Base-by-base conservation (phyloP, 2,797 vertebrate species). In the Potorous gilbertii region DNA sequence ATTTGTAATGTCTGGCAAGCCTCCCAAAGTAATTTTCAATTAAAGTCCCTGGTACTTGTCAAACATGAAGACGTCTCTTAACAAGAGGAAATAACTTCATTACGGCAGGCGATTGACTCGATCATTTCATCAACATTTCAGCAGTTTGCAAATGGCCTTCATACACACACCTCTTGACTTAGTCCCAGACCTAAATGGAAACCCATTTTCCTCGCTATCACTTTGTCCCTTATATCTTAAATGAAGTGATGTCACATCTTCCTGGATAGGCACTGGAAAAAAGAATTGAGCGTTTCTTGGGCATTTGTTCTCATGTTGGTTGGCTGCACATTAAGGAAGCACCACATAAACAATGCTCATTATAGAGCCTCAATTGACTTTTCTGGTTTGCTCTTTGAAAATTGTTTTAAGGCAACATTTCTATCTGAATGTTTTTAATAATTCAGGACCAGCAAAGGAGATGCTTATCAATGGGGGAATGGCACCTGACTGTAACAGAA, bases 31-130 rank as follows among this genome's bases (percentile, higher is more conserved):
- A 98, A 98, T 98, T 98, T 98, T 98, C 98, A 98, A 98, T 99
- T 99, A 98, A 98, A 98, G 98, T 98, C 95, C 98, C 98, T 98
- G 97, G 98, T 98, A 99, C 98, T 99, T 98, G 98, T 99, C 99
- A 99, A 98, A 98, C 96, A 97, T 92, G 97, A 98, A 98, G 98
- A 98, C 98, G 98, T 96, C 97, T 93, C 97, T 97, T 96, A 98
- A 98, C 97, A 97, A 98, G 95, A 98, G 93, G 92, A 98, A 98
- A 98, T 98, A 98, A 98, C 98, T 99, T 99, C 98, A 98, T 98
- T 98, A 97, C 95, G 97, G 98, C 66, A 10, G 95, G 97, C 98
- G 97, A 98, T 94, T 95, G 62, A 90, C 93, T 95, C 92, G 74
- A 93, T 95, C 93, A 81, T 34, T 98, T 96, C 31, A 57, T 94